Base-by-base conservation (phyloP, 2,797 vertebrate genomes). In the Decapterus maruadsi region DNA sequence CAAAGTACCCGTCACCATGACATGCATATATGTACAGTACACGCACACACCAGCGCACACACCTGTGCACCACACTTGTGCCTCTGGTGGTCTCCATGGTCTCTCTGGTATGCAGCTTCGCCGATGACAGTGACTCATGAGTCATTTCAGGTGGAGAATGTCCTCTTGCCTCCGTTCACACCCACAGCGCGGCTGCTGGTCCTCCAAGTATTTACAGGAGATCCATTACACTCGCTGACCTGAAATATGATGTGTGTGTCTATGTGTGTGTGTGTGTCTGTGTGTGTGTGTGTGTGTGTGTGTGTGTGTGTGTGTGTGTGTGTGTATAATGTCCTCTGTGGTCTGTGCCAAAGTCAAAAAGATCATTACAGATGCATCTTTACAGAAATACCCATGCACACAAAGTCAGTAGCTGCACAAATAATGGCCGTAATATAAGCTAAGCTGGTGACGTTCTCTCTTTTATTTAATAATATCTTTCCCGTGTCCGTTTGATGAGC, bases 271-370 rank as follows among this genome's bases (percentile, higher is more conserved):
- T n/a, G n/a, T n/a, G n/a, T n/a, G n/a, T n/a, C n/a, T n/a, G n/a
- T 80, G 83, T 68, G 77, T 80, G 83, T 68, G 77, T 80, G 83
- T 68, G 77, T 80, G 83, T 68, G 77, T 80, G 83, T 68, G 77
- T 80, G 83, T 68, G 77, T 80, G 83, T 68, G 77, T 80, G 83
- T 68, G 77, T 80, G 83, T 68, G 77, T 80, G 83, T 68, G 77
- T 81, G 26, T 54, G 19, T 46, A 12, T 50, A 43, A 42, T 78
- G 78, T 86, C 86, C 82, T 88, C 59, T 89, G 74, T 51, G 62
- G 53, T 66, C 68, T 17, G 26, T 34, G 54, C 53, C 82, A 87
- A 89, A 90, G 89, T 92, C 86, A 87, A 89, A 91, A 73, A 65
- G 77, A 90, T 83, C 64, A 82, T 82, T 86, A 64, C 46, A 43